Evolutionary conservation across 2,888 invertebrate species (phyloP).

Genomic region (Leucoma salicis): DNA sequence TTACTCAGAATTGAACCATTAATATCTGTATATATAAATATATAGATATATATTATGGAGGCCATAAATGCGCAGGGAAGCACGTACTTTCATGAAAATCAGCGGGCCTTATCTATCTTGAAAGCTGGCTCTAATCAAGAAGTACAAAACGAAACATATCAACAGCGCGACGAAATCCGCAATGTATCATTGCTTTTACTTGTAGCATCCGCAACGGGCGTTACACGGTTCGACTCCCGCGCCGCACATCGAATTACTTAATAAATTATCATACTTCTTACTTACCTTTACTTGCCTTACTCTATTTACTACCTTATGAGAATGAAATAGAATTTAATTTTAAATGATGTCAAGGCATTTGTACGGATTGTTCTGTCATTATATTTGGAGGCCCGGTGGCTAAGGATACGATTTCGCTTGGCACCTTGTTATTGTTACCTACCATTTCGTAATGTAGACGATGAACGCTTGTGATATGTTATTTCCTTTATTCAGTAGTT

Average conservation of each 20-base stretch:
- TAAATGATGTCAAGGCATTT: slow-evolving; percentile 9
- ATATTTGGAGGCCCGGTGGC: slow-evolving; percentile 60
- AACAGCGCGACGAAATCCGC: slow-evolving; percentile 64
- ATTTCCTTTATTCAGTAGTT: slow-evolving; percentile 22
- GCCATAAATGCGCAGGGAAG: too few species aligned
- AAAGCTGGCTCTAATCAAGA: too few species aligned
- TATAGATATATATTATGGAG: too few species aligned
- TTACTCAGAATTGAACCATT: too few species aligned
- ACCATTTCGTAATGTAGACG: slow-evolving; percentile 34
- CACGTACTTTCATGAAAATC: too few species aligned
- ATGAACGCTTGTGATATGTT: slow-evolving; percentile 24
- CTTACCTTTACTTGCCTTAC: slow-evolving; percentile 11
- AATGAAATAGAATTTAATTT: slow-evolving; percentile 5
- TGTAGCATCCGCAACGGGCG: slow-evolving; percentile 68
- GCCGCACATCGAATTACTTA: slow-evolving; percentile 51
- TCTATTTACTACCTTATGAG: slow-evolving; percentile 18
- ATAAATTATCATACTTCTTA: slow-evolving; percentile 46
- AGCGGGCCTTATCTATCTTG: too few species aligned
- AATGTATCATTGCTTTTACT: slow-evolving; percentile 74
- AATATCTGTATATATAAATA: too few species aligned
- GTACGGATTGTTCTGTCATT: slow-evolving; percentile 61
- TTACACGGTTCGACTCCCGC: slow-evolving; percentile 59
- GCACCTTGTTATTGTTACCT: slow-evolving; percentile 38
- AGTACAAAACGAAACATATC: slow-evolving; percentile 41
- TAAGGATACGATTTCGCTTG: slow-evolving; percentile 68